These are phyloP conservation scores for Cistogaster globosa DNA, from an alignment of 2,888 invertebrate genomes.

Conservation along the genomic window DNA sequence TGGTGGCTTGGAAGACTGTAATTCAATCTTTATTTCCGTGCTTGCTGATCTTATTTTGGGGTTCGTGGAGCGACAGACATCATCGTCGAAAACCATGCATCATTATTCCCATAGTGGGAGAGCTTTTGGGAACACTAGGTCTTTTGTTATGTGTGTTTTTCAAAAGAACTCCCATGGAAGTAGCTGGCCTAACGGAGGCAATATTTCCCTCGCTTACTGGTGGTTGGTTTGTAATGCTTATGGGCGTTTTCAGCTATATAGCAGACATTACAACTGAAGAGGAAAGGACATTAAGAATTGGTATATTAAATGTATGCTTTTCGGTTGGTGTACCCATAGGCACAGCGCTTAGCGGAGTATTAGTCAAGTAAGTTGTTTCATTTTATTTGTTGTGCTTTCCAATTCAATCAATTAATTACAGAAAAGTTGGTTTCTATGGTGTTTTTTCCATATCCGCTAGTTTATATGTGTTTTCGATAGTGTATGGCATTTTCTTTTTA, in stretches of 20 bases:
- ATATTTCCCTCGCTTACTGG: conserved; percentile 91
- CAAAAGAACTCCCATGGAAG: conserved; percentile 91
- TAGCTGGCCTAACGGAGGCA: conserved; percentile 90
- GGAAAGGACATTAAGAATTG: conserved; percentile 92
- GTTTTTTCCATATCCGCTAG: conserved; percentile 90
- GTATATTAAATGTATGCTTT: conserved; percentile 94
- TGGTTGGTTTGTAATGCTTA: conserved; percentile 95
- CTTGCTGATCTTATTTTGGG: conserved; percentile 90
- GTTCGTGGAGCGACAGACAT: conserved; percentile 88
- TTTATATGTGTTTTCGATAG: conserved; percentile 89
- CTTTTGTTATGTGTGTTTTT: conserved; percentile 91
- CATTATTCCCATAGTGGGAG: conserved; percentile 91
- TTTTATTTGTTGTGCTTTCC: neutral
- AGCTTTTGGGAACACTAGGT: conserved; percentile 90
- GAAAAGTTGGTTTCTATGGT: conserved; percentile 91
- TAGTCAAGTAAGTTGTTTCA: conserved; percentile 84
- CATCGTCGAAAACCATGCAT: conserved; percentile 87
- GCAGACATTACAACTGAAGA: conserved; percentile 93
- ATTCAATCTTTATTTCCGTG: conserved; percentile 93
- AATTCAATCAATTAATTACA: conserved; percentile 56
- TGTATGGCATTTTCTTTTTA: conserved; percentile 89
- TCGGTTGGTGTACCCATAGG: conserved; percentile 95
- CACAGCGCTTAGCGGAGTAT: conserved; percentile 92
- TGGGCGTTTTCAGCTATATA: conserved; percentile 95
- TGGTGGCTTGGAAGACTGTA: conserved; percentile 94